phyloP scores from a whole-genome alignment of 2,113 vertebrate species.

The Lethenteron reissneri region DNA sequence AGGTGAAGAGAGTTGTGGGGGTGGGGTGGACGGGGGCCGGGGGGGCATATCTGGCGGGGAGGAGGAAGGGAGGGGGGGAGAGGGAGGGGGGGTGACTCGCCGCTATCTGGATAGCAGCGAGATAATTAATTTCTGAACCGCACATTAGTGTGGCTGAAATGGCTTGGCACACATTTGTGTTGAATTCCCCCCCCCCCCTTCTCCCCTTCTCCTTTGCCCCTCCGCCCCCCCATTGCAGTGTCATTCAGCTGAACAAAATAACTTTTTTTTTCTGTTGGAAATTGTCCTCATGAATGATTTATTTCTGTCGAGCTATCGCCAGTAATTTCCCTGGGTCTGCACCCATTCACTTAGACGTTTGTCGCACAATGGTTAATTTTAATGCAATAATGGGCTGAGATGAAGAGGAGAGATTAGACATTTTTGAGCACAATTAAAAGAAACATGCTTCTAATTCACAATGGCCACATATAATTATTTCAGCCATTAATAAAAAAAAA shows the following conservation, averaged over 20 bases:
- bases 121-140: too few species aligned
- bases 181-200: too few species aligned
- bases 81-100: too few species aligned
- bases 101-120: too few species aligned
- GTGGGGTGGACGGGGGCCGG: too few species aligned
- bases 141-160: too few species aligned
- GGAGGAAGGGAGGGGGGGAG: too few species aligned
- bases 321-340: slow-evolving; percentile 98
- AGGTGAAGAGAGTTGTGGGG: too few species aligned
- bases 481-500: slow-evolving; percentile 99
- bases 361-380: slow-evolving; percentile 99
- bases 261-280: slow-evolving; percentile 41
- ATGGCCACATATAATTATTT: slow-evolving; percentile 99
- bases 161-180: too few species aligned
- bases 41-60: too few species aligned
- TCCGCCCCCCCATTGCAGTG: slow-evolving; percentile 20
- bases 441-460: slow-evolving; percentile 99
- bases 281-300: slow-evolving; percentile 99
- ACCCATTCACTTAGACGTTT: slow-evolving; percentile 72
- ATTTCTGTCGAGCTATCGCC: slow-evolving; percentile 99
- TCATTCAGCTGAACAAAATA: slow-evolving; percentile 44
- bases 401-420: slow-evolving; percentile 98
- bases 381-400: slow-evolving; percentile 99
- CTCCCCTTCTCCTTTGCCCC: too few species aligned
- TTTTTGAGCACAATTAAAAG: slow-evolving; percentile 99